phyloP scores from a whole-genome alignment of 1,140 invertebrate genomes.

The Andricus grossulariae region DNA sequence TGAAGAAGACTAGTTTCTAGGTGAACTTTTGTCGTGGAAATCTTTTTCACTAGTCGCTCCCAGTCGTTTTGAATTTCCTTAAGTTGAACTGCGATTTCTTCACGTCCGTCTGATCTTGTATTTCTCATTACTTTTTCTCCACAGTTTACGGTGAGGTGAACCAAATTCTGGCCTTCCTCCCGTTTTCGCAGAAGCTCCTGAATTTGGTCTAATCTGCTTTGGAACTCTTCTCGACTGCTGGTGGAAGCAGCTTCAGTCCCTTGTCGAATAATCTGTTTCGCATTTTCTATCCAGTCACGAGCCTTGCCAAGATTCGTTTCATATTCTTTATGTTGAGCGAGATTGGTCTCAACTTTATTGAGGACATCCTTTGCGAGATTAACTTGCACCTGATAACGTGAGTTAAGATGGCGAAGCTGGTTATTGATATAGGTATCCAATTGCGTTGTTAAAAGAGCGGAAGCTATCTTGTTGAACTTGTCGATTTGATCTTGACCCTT shows the following conservation, averaged over 20 bases:
- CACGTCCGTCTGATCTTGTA: conserved; percentile 91
- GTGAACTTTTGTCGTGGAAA: conserved; percentile 94
- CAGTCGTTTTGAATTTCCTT: conserved; percentile 95
- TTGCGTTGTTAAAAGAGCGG: conserved; percentile 87
- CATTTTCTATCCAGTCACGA: conserved; percentile 92
- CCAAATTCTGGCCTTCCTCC: conserved; percentile 93
- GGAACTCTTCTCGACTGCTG: conserved; percentile 89
- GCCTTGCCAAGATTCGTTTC: conserved; percentile 87
- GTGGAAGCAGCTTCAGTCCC: conserved; percentile 87
- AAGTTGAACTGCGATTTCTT: conserved; percentile 90
- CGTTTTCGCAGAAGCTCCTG: conserved; percentile 89
- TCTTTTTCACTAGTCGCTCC: conserved; percentile 93
- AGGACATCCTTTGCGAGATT: conserved; percentile 95
- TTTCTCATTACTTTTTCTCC: conserved; percentile 92
- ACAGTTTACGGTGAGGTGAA: conserved; percentile 92
- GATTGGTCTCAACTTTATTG: conserved; percentile 94
- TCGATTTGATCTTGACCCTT: conserved; percentile 91
- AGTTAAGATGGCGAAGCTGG: conserved; percentile 92
- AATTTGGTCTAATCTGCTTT: conserved; percentile 87
- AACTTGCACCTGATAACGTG: conserved; percentile 91
- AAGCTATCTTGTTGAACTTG: conserved; percentile 87
- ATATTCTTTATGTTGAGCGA: conserved; percentile 91
- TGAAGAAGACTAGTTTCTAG: conserved; percentile 93
- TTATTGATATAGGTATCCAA: conserved; percentile 94
- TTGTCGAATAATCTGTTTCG: conserved; percentile 87